Evolutionary conservation across 2,113 vertebrate genomes (phyloP).

Genomic region (Poecile atricapillus): DNA sequence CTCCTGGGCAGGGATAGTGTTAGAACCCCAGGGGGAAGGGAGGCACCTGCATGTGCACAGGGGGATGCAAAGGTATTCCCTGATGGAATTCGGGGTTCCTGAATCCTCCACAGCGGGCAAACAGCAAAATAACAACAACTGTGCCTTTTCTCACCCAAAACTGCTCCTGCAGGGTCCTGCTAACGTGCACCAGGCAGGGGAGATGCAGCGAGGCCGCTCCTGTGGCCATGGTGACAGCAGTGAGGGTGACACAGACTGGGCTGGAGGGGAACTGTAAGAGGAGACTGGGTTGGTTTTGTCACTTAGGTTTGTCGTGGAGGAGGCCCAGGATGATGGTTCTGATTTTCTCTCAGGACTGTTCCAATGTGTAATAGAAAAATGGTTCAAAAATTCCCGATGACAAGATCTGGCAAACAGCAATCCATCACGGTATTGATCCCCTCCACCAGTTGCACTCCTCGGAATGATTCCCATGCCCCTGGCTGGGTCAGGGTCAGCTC

Average conservation of each 20-base stretch:
- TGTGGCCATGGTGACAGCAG: neutral
- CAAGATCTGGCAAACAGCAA: neutral
- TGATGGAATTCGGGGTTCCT: neutral
- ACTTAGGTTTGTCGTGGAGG: neutral
- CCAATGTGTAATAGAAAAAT: neutral
- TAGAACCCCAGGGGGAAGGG: fast-evolving
- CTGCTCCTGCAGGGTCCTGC: neutral
- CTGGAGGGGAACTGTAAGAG: neutral
- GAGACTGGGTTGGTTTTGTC: neutral
- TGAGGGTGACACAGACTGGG: neutral
- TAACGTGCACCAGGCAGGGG: fast-evolving
- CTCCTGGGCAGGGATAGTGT: neutral
- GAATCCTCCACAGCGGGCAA: fast-evolving
- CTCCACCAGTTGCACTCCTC: neutral
- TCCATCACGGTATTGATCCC: neutral
- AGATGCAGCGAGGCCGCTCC: neutral
- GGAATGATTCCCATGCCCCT: neutral
- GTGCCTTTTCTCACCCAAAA: neutral
- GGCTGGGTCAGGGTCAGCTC: neutral
- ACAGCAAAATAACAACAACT: neutral
- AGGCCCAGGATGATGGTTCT: neutral
- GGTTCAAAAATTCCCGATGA: neutral
- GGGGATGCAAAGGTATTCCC: neutral
- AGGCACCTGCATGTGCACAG: neutral
- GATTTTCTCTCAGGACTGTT: neutral